Conservation (phyloP, 2,797 vertebrate genomes). For the Valencia hispanica region DNA sequence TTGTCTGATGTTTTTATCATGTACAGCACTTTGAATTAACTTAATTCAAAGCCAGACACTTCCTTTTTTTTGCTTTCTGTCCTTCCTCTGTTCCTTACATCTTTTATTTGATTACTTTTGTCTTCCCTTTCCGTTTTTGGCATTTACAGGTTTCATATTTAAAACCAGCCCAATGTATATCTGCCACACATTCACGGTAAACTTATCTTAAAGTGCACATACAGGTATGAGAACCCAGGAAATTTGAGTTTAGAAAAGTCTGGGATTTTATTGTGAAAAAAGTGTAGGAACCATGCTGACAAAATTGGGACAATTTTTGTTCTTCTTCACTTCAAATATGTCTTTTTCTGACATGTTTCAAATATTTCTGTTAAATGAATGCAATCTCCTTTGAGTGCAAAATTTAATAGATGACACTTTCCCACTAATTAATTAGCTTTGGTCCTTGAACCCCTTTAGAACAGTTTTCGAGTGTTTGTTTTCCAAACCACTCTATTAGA, state of each 20-base stretch:
- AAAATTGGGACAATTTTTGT: too few relatives aligned
- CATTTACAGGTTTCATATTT: background rate
- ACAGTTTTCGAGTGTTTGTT: conserved; percentile 72
- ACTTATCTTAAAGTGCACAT: background rate
- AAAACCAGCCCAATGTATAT: background rate
- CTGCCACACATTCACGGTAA: too few relatives aligned
- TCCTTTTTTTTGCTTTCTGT: too few relatives aligned
- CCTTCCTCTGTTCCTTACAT: too few relatives aligned
- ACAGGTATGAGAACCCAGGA: too few relatives aligned
- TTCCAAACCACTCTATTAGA: conserved; percentile 58
- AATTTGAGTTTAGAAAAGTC: background rate
- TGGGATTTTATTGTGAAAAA: background rate
- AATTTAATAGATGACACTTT: conserved; percentile 51
- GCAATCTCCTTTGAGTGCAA: conserved; percentile 23
- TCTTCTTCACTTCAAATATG: background rate
- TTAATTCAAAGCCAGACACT: too few relatives aligned
- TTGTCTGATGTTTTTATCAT: background rate
- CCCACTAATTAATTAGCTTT: conserved; percentile 61
- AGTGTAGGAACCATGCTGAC: background rate
- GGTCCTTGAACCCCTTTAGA: conserved; percentile 33
- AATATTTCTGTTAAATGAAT: conserved; percentile 56
- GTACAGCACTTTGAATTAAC: background rate
- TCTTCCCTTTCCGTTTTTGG: too few relatives aligned
- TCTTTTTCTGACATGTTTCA: background rate
- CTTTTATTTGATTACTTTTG: too few relatives aligned